Base-by-base conservation (phyloP, 2,888 invertebrate species). In the Stenchaetothrips biformis region DNA sequence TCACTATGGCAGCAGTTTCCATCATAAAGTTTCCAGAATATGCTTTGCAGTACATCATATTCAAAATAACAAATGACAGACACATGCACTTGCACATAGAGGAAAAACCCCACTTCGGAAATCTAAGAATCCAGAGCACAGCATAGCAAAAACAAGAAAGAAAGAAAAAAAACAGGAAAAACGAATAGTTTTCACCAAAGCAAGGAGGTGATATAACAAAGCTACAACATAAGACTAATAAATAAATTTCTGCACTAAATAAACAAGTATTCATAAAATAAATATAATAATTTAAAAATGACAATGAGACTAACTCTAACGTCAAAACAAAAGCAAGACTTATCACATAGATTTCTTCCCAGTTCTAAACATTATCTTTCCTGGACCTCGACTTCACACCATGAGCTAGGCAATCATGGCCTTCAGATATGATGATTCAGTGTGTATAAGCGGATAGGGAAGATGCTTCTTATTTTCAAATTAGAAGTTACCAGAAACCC, bases 241-340 rank as follows among this genome's bases (percentile, higher is more conserved):
- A 74, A 74, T 74, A 74, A 25, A 74, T 25, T 25, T 74, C 21
- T 74, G 21, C 25, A 74, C 67, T 21, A 74, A 74, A 74, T 25
- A 74, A 74, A 74, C 67, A 74, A 74, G 25, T 74, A 74, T 74
- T 74, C 25, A 67, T 74, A 74, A 74, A 74, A 74, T 74, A 74
- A 74, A 74, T 74, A 74, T 25, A 13, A 53, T 18, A 25, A 74
- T 74, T 74, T 25, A 21, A 25, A 74, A 74, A 2, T 25, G 9
- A 74, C 25, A 7, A 11, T 25, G 8, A 25, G 25, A 74, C 11
- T 74, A 25, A 25, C 11, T 18, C 25, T 74, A 8, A 74, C 25
- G 11, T 74, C 25, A 25, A 74, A 25, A 25, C 18, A 59, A 59
- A 25, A 74, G 25, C 21, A 74, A 25, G 25, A 25, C 67, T 74